These are phyloP conservation scores for Acanthis flammea DNA, from an alignment of 2,797 vertebrate species.

Conservation along the genomic window DNA sequence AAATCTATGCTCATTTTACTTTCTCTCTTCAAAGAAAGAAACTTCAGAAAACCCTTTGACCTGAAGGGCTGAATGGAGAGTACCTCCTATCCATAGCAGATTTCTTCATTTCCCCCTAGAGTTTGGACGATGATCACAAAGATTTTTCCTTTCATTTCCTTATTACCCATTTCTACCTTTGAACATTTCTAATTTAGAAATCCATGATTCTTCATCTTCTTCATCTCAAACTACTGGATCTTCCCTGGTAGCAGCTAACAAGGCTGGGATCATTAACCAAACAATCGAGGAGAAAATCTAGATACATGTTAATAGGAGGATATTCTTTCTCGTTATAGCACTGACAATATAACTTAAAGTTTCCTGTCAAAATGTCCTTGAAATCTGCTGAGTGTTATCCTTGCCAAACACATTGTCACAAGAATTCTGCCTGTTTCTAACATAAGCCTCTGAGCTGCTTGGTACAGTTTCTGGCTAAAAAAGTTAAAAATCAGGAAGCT, in stretches of 20 bases:
- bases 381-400: constrained; percentile 37
- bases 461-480: not conserved
- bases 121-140: constrained; percentile 39
- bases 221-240: constrained; percentile 1
- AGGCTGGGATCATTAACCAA: constrained; percentile 37
- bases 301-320: not conserved
- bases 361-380: constrained; percentile 56
- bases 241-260: not conserved
- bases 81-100: not conserved
- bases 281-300: constrained; percentile 43
- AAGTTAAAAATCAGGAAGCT: not conserved
- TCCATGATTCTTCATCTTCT: not conserved
- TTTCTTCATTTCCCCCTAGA: constrained; percentile 16
- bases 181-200: constrained; percentile 45
- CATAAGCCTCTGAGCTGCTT: not conserved
- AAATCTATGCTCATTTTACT: not conserved
- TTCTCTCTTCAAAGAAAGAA: not conserved
- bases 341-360: constrained; percentile 8
- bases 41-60: not conserved
- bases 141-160: constrained; percentile 42
- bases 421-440: constrained; percentile 29
- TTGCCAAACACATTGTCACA: constrained; percentile 44
- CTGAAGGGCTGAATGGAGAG: not conserved
- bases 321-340: constrained; percentile 29
- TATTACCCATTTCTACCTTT: constrained; percentile 15